Evolutionary conservation across 2,797 vertebrate species (phyloP).

Genomic region (Hirundo rustica): DNA sequence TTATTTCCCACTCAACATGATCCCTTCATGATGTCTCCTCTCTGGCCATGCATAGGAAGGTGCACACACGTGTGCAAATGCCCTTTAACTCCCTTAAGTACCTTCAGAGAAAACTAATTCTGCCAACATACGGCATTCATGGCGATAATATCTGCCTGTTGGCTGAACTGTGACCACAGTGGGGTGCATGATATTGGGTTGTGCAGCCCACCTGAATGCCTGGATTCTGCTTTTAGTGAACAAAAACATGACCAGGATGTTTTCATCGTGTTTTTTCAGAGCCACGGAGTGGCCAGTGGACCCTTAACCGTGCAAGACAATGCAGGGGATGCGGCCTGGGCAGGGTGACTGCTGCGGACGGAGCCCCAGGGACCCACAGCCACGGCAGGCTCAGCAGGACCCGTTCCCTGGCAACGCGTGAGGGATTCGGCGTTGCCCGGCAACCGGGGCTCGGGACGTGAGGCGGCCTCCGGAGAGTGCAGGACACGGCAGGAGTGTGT

Average conservation of each 20-base stretch:
- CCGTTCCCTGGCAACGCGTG: background rate
- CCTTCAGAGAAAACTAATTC: background rate
- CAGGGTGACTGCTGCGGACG: rapidly evolving
- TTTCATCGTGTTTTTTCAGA: background rate
- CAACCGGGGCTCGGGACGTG: background rate
- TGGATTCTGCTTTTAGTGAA: background rate
- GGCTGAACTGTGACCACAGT: rapidly evolving
- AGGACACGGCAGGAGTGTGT: background rate
- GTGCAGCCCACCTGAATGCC: background rate
- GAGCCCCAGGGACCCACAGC: rapidly evolving
- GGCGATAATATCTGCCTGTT: background rate
- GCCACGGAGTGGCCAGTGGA: rapidly evolving
- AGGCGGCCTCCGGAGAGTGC: background rate
- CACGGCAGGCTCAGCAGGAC: background rate
- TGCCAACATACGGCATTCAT: rapidly evolving
- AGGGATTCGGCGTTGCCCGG: background rate
- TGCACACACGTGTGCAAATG: rapidly evolving
- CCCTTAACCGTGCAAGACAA: background rate
- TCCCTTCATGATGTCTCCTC: background rate
- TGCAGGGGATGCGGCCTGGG: rapidly evolving
- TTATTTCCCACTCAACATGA: background rate
- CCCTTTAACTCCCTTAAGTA: background rate
- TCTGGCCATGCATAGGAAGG: rapidly evolving
- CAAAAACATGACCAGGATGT: background rate
- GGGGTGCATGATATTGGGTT: rapidly evolving